Conservation (phyloP, 2,888 invertebrate genomes). For the Thysanoteuthis rhombus region DNA sequence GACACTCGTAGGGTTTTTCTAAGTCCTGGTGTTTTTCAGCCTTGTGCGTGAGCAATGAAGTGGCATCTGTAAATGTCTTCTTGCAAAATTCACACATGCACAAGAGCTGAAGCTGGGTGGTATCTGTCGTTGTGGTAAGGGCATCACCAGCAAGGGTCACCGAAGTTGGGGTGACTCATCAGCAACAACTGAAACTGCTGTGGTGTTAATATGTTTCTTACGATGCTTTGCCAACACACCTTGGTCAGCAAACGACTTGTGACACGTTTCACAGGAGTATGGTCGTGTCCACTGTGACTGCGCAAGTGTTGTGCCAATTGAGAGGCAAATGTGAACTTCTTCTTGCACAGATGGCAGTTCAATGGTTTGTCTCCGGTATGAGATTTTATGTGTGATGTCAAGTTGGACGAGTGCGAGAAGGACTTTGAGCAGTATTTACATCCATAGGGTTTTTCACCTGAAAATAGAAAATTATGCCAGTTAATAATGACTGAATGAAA, state of each 20-base stretch:
- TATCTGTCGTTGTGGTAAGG: neutral
- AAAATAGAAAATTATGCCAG: neutral
- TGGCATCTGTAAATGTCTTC: constrained; percentile 1
- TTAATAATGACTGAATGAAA: too few relatives aligned
- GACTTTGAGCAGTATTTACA: constrained; percentile 19
- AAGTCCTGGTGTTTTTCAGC: neutral
- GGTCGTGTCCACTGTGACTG: constrained; percentile 19
- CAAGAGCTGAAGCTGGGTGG: constrained; percentile 23
- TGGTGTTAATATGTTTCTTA: constrained; percentile 21
- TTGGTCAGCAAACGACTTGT: constrained; percentile 25
- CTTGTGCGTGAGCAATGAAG: neutral
- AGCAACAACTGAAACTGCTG: neutral
- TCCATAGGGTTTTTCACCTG: constrained; percentile 15
- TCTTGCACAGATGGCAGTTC: constrained; percentile 14
- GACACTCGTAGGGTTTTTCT: constrained; percentile 15
- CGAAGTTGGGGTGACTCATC: neutral
- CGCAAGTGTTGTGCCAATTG: constrained; percentile 20
- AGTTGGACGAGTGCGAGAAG: constrained; percentile 27
- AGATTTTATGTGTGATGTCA: constrained; percentile 26
- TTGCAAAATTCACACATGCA: constrained; percentile 23
- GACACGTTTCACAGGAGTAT: constrained; percentile 18
- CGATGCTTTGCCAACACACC: constrained; percentile 15
- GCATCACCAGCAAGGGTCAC: neutral
- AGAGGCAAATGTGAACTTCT: constrained; percentile 25
- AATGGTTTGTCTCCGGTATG: constrained; percentile 27